These are phyloP conservation scores for Sorex fumeus DNA, from an alignment of 2,113 vertebrate species.

Conservation along the genomic window DNA sequence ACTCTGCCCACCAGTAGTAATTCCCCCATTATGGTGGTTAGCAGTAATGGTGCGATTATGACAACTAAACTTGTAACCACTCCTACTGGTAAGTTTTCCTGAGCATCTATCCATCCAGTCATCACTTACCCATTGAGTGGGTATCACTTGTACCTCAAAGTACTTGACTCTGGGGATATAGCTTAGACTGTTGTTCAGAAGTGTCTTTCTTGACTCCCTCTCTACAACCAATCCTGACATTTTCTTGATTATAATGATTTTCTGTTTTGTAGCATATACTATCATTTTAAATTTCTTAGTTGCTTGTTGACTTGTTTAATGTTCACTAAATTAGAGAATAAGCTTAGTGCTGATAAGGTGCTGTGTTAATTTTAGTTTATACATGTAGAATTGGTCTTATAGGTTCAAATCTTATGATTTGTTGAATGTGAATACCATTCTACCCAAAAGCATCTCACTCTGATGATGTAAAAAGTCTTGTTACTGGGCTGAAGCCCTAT, in stretches of 20 bases:
- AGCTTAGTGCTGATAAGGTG: constrained; percentile 1
- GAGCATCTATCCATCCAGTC: constrained; percentile 50
- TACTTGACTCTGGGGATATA: constrained; percentile 21
- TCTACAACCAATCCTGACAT: background rate
- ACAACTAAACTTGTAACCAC: constrained; percentile 98
- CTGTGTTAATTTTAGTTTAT: constrained; percentile 3
- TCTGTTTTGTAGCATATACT: constrained; percentile 16
- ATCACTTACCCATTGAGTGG: constrained; percentile 9
- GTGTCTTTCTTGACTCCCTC: background rate
- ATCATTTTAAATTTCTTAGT: constrained; percentile 38
- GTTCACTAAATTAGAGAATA: constrained; percentile 39
- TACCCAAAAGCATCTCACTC: background rate
- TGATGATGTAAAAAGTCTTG: constrained; percentile 3
- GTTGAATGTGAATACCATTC: constrained; percentile 40
- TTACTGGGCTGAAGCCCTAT: background rate
- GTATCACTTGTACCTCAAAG: constrained; percentile 15
- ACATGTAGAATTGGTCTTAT: background rate
- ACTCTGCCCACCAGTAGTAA: constrained; percentile 95
- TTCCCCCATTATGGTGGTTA: constrained; percentile 99
- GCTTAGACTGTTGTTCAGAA: constrained; percentile 42
- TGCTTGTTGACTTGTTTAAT: constrained; percentile 27
- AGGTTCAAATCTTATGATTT: constrained; percentile 27
- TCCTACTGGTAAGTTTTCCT: constrained; percentile 93
- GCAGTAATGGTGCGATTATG: constrained; percentile 99
- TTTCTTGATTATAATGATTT: constrained; percentile 18